Base-by-base conservation (phyloP, 1,140 invertebrate species). In the Ruditapes philippinarum region DNA sequence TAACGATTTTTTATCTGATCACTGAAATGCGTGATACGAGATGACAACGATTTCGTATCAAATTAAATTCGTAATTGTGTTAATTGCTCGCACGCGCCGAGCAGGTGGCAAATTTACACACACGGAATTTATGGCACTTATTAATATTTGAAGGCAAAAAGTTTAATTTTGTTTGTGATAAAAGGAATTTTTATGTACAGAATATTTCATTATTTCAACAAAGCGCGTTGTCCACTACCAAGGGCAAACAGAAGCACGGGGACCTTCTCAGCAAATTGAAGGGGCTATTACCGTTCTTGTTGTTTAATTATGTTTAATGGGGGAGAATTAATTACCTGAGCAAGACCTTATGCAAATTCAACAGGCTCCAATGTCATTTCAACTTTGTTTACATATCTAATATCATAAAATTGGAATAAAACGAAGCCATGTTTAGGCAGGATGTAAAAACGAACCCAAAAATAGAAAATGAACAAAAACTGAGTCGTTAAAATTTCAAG, bases 21-120 rank as follows among this genome's bases (percentile, higher is more conserved):
- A 25, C 73, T 11, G 14, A 12, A 51, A 4, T 45, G 42, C 42
- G 40, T 33, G 74, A 4, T 78, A 25, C 2, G 3, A 5, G 74
- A 78, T 51, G 74, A 78, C 74, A 78, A 78, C 33, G 25, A 78
- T 54, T 25, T 78, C 74, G 31, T 78, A 78, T 78, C 74, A 78
- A 78, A 78, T 78, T 78, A 78, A 36, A 54, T 54, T 78, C 74
- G 74, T 78, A 78, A 78, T 51, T 78, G 45, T 36, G 45, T 78
- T 78, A 78, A 78, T 78, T 78, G 74, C 45, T 38, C 45, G 42
- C 74, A 78, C 74, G 74, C 74, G 45, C 74, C 17, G 45, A 49
- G 74, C 74, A 78, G 74, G 74, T 78, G 74, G 74, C 45, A 51
- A 70, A 2, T 45, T 51, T 51, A 54, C 28, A 78, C 74, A 51